Evolutionary conservation across 2,888 invertebrate species (phyloP).

Genomic region (Sicus ferrugineus): DNA sequence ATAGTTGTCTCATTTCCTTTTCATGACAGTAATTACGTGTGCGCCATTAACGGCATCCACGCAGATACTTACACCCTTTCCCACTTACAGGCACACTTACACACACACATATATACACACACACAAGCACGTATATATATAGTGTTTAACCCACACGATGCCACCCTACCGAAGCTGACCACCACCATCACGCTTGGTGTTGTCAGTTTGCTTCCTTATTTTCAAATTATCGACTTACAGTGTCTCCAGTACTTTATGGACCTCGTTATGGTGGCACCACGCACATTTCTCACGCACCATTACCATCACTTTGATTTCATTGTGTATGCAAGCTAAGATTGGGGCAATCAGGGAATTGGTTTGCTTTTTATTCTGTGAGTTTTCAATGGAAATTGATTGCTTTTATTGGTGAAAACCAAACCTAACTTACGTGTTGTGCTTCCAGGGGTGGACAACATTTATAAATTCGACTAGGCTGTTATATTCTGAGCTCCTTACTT

Average conservation of each 20-base stretch:
- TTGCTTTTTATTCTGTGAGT: too few species aligned
- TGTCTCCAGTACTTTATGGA: constrained; percentile 9
- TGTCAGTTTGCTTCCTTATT: not conserved
- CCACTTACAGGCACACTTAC: not conserved
- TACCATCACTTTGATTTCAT: not conserved
- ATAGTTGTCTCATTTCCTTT: constrained; percentile 50
- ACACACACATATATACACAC: not conserved
- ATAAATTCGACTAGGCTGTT: too few species aligned
- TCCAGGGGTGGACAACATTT: too few species aligned
- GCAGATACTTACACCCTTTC: not conserved
- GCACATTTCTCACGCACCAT: not conserved
- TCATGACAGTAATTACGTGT: constrained; percentile 52
- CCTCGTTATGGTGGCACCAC: not conserved
- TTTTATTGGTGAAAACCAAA: too few species aligned
- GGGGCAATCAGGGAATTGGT: too few species aligned
- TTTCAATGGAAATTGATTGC: too few species aligned
- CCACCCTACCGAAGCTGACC: constrained; percentile 3
- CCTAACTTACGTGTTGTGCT: too few species aligned
- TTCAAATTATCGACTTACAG: constrained; percentile 17
- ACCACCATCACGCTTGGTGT: not conserved
- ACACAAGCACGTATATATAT: not conserved
- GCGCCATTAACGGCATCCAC: constrained; percentile 13
- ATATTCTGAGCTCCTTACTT: too few species aligned
- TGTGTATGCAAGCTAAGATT: too few species aligned
- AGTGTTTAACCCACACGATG: too few species aligned